A percentile compares a stretch with the other conserved stretches of the same genome.
These are phyloP conservation scores for Notamacropus eugenii DNA, from an alignment of 2,797 vertebrate genomes.

Conservation along the genomic window DNA sequence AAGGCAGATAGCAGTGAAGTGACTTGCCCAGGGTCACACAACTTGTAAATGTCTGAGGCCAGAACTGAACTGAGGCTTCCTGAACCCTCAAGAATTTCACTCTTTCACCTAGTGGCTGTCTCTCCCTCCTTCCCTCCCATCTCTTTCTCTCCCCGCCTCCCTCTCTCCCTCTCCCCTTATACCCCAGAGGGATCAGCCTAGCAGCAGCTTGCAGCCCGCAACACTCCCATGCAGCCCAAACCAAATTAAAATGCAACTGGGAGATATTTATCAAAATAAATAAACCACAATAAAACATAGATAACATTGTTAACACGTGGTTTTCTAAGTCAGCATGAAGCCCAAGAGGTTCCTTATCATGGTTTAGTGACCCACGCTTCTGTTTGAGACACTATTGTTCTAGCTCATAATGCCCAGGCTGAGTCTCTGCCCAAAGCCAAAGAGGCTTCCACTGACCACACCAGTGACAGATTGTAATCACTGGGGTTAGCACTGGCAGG, in stretches of 20 bases:
- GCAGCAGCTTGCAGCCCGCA: neutral
- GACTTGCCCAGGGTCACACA: neutral
- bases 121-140: neutral
- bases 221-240: neutral
- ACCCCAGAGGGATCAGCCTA: neutral
- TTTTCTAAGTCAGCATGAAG: neutral
- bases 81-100: neutral
- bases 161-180: neutral
- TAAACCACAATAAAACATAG: neutral
- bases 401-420: neutral
- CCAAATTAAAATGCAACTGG: neutral
- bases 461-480: neutral
- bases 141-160: neutral
- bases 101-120: neutral
- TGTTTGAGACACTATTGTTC: neutral
- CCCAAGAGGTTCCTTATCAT: neutral
- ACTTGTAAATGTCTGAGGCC: neutral
- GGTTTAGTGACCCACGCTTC: neutral
- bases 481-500: neutral
- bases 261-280: neutral
- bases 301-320: neutral
- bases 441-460: neutral
- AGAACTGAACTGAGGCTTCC: neutral
- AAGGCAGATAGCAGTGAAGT: neutral
- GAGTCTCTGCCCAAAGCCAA: neutral